Base-by-base conservation (phyloP, 64 coral and sea anemone genomes). In the Platygyra sinensis region DNA sequence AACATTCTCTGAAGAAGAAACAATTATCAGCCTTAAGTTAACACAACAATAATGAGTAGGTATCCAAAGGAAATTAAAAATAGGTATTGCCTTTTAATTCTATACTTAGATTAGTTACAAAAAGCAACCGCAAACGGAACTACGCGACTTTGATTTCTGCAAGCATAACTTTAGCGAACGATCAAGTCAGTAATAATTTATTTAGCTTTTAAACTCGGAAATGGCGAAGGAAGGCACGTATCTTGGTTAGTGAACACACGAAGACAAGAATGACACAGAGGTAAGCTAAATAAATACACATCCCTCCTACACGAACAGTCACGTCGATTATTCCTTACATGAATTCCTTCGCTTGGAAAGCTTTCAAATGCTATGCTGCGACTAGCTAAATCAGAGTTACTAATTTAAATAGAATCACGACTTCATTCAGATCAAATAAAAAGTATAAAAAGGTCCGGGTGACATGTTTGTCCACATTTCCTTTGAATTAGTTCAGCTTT, bases 401-500 rank as follows among this genome's bases (percentile, higher is more conserved):
- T 32, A 27, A 49, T 72, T 42, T 50, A 61, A 69, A 85, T 19
- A 71, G 62, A 67, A 51, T 71, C 62, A 51, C 61, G 42, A 85
- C 20, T 85, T 46, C 38, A 28, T 71, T 24, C 62, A 85, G 32
- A 46, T 11, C 42, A 85, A 85, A 52, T 71, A 71, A 71, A 85
- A 85, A 20, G 30, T 22, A 20, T 77, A 77, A 83, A 82, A 83
- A 83, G 59, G 60, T 29, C 61, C 62, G 80, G 60, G 80, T 83
- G 80, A 83, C 80, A 85, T 71, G 81, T 71, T 71, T 85, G 81
- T 85, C 81, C 32, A 72, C 63, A 67, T 63, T 50, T 85, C 63
- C 63, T 72, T 85, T 85, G 81, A 85, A 85, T 85, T 85, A 51
- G 32, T 85, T 85, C 24, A 85, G 81, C 81, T 85, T 85, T 85